Evolutionary conservation across 2,797 vertebrate genomes (phyloP).

Genomic region (Chaetodon trifasciatus): DNA sequence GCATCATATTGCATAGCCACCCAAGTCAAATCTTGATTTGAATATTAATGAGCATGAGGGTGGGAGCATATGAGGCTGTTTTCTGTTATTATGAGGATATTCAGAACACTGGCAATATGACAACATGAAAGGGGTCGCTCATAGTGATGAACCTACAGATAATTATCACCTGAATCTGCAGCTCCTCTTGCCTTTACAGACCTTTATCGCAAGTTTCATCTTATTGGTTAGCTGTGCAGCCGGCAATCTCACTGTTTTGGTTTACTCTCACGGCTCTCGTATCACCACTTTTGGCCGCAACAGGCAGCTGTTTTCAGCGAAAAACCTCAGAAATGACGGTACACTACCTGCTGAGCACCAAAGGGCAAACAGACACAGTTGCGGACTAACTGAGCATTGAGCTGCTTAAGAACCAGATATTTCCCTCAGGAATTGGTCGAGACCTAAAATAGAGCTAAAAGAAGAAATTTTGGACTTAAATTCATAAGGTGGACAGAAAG

Average conservation of each 20-base stretch:
- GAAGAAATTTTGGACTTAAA: not conserved
- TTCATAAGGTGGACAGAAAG: not conserved
- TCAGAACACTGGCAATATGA: not conserved
- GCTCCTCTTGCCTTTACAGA: not conserved
- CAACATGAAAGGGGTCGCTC: not conserved
- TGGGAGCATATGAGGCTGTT: not conserved
- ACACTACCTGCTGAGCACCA: not conserved
- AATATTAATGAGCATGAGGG: not conserved
- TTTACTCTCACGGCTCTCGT: not conserved
- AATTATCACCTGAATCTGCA: constrained; percentile 2
- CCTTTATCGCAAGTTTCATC: not conserved
- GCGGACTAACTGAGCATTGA: not conserved
- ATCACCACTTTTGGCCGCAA: not conserved
- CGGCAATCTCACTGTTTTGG: not conserved
- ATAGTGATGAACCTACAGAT: not conserved
- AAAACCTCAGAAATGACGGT: not conserved
- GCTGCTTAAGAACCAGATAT: constrained; percentile 16
- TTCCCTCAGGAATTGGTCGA: constrained; percentile 9
- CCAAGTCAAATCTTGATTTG: not conserved
- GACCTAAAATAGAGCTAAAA: constrained; percentile 4
- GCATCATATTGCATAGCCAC: constrained; percentile 14
- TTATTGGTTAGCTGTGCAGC: not conserved
- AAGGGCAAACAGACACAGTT: constrained; percentile 18
- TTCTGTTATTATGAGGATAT: constrained; percentile 15
- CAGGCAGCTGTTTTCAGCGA: not conserved